phyloP scores from a whole-genome alignment of 2,888 invertebrate species.

The Pardosa pseudoannulata region DNA sequence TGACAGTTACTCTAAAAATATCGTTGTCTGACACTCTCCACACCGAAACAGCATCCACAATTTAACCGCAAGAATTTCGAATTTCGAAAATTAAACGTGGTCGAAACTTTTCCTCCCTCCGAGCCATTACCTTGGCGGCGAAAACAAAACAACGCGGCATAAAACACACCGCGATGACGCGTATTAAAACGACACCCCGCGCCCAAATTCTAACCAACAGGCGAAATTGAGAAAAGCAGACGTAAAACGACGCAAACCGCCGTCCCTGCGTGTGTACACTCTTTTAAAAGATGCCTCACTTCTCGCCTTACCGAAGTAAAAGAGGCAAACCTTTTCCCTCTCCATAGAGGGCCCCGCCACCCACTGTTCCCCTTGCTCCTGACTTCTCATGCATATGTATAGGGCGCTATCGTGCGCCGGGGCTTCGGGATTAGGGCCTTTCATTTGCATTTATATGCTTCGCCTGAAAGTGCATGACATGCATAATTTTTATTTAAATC shows the following conservation, averaged over 20 bases:
- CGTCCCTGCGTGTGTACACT: background rate
- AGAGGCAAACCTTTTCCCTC: background rate
- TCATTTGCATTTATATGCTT: conserved; percentile 73
- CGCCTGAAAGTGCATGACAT: conserved; percentile 69
- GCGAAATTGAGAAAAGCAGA: conserved; percentile 6
- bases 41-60: no score
- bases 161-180: background rate
- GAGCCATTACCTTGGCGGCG: background rate
- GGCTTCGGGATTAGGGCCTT: conserved; percentile 45
- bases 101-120: no score
- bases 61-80: no score
- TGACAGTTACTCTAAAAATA: no score
- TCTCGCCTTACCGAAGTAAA: background rate
- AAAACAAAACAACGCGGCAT: background rate
- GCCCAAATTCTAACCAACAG: conserved; percentile 3
- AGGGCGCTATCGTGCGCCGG: conserved; percentile 54
- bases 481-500: conserved; percentile 72
- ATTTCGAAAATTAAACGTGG: no score
- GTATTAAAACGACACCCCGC: background rate
- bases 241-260: conserved; percentile 8
- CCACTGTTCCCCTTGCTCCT: no score
- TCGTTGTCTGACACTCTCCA: no score
- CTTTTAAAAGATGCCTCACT: conserved; percentile 18
- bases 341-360: background rate
- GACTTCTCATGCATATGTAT: conserved; percentile 68